A percentile compares a stretch with the other conserved stretches of the same genome.
phyloP scores from a whole-genome alignment of 2,888 invertebrate genomes.

The Sicus ferrugineus region DNA sequence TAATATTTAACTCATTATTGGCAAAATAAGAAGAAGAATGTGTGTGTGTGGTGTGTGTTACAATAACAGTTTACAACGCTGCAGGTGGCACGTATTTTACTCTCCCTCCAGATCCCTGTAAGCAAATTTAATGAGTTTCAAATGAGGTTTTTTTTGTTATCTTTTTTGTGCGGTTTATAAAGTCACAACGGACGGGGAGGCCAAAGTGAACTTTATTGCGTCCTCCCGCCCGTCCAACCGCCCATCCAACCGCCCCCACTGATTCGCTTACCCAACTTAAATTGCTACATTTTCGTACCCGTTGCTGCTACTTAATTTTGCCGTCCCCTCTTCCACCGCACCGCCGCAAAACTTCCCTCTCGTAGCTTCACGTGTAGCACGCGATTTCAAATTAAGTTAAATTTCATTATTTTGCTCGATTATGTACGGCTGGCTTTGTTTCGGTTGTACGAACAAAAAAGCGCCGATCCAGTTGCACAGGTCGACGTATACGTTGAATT shows the following conservation, averaged over 20 bases:
- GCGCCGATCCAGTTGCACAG: too few relatives aligned
- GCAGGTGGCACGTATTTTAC: neutral
- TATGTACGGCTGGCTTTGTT: conserved; percentile 22
- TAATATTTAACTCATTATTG: neutral
- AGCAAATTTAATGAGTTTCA: conserved; percentile 15
- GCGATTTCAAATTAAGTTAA: conserved; percentile 48
- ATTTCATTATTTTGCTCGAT: conserved; percentile 34
- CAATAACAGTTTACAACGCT: neutral
- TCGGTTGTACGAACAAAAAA: too few relatives aligned
- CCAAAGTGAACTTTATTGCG: neutral
- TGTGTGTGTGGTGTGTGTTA: neutral
- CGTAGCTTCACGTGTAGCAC: conserved; percentile 44
- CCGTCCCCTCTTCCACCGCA: neutral
- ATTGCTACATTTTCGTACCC: conserved; percentile 26
- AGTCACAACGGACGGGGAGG: neutral
- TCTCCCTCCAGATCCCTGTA: neutral
- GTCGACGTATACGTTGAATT: too few relatives aligned
- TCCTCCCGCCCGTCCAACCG: neutral
- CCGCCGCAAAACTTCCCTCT: neutral
- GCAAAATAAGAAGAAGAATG: neutral
- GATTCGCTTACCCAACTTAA: conserved; percentile 16
- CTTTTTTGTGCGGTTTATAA: neutral
- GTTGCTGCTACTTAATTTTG: conserved; percentile 28
- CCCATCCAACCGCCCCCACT: neutral
- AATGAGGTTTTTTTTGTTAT: conserved; percentile 4